These are phyloP conservation scores for Andrena dorsata DNA, from an alignment of 2,888 invertebrate genomes.

Conservation along the genomic window DNA sequence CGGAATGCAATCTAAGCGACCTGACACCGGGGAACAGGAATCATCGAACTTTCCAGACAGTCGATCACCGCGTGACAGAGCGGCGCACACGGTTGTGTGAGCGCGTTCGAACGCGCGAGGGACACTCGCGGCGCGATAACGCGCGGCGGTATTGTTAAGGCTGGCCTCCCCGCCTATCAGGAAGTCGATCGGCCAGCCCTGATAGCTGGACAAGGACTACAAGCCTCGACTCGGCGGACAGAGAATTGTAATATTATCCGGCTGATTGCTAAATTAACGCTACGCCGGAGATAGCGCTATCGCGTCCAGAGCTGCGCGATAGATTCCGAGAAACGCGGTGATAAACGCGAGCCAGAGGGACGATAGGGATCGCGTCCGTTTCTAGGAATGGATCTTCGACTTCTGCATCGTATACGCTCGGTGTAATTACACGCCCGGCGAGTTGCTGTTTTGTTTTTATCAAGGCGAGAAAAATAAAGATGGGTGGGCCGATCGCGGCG, in stretches of 20 bases:
- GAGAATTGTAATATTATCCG: slow-evolving; percentile 48
- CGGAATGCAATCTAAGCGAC: slow-evolving; percentile 45
- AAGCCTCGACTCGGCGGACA: slow-evolving; percentile 24
- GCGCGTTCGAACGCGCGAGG: not conserved
- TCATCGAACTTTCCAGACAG: slow-evolving; percentile 63
- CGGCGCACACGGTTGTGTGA: slow-evolving; percentile 18
- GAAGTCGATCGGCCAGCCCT: slow-evolving; percentile 44
- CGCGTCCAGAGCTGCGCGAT: slow-evolving; percentile 14
- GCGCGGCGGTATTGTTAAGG: slow-evolving; percentile 30
- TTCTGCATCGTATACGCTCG: not conserved
- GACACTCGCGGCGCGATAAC: slow-evolving; percentile 35
- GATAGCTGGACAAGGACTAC: slow-evolving; percentile 50
- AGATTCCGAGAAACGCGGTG: slow-evolving; percentile 9
- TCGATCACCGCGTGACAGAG: slow-evolving; percentile 42
- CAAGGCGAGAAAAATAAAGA: not conserved
- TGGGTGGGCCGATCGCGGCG: not conserved
- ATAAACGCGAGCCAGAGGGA: not conserved
- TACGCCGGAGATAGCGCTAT: slow-evolving; percentile 46
- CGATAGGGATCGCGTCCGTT: slow-evolving; percentile 21
- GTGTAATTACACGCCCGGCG: not conserved
- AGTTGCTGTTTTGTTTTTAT: slow-evolving; percentile 7
- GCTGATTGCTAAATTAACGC: slow-evolving; percentile 56
- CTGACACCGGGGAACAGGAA: slow-evolving; percentile 36
- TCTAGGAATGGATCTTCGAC: slow-evolving; percentile 12
- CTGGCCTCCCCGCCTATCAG: slow-evolving; percentile 43